These are phyloP conservation scores for Intellagama lesueurii DNA, from an alignment of 2,797 vertebrate species.

Conservation along the genomic window DNA sequence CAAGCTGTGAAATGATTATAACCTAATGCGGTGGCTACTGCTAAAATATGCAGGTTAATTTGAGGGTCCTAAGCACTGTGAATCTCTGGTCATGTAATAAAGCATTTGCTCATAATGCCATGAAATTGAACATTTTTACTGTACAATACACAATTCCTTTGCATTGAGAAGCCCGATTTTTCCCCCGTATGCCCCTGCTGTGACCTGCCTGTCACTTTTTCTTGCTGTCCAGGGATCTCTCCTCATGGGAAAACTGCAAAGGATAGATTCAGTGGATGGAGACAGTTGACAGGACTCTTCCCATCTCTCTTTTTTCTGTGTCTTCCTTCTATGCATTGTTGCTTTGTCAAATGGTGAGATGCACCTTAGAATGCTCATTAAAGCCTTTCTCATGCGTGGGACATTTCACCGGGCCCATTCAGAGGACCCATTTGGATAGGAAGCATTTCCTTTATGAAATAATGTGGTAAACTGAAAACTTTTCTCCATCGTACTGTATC, in stretches of 20 bases:
- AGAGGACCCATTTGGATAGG: slow-evolving; percentile 1
- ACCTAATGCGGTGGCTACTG: background rate
- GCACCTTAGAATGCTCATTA: slow-evolving; percentile 20
- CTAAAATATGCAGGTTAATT: slow-evolving; percentile 32
- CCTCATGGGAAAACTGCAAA: slow-evolving; percentile 36
- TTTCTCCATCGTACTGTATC: background rate
- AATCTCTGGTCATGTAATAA: slow-evolving; percentile 32
- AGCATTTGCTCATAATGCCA: slow-evolving; percentile 46
- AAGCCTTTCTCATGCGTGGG: background rate
- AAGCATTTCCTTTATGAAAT: background rate
- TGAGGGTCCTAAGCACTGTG: background rate
- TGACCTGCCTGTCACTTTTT: slow-evolving; percentile 39
- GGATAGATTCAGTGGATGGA: slow-evolving; percentile 29
- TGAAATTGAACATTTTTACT: slow-evolving; percentile 37
- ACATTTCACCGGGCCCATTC: background rate
- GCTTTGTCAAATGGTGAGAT: slow-evolving; percentile 2
- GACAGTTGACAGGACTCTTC: slow-evolving; percentile 32
- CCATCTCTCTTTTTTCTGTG: background rate
- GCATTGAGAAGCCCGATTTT: slow-evolving; percentile 32
- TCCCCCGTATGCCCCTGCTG: slow-evolving; percentile 29
- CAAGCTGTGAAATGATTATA: slow-evolving; percentile 24
- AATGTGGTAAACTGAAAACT: background rate
- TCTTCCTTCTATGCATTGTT: background rate
- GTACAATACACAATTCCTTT: slow-evolving; percentile 12
- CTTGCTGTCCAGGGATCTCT: slow-evolving; percentile 34